Evolutionary conservation across 37 sponge, comb jelly and placozoan genomes (phyloP).

Genomic region (Aphrocallistes beatrix): DNA sequence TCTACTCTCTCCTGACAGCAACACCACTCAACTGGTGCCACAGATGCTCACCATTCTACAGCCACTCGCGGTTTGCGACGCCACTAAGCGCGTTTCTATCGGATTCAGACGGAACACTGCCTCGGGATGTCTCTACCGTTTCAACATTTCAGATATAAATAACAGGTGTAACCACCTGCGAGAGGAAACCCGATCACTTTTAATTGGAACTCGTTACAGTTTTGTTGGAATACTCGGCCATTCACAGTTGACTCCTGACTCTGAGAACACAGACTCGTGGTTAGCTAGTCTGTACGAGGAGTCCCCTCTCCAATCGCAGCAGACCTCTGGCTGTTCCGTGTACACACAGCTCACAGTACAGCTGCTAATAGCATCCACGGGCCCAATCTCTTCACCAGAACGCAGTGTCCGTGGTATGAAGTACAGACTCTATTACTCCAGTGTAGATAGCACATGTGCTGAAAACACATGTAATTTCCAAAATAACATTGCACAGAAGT

Average conservation of each 20-base stretch:
- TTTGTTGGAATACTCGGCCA: background rate
- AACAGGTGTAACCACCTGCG: background rate
- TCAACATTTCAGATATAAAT: background rate
- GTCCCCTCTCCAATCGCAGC: background rate
- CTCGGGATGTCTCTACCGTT: background rate
- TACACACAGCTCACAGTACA: background rate
- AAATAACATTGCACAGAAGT: background rate
- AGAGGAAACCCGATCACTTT: background rate
- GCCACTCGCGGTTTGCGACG: background rate
- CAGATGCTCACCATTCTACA: background rate
- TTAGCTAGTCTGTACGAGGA: background rate
- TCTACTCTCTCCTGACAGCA: background rate
- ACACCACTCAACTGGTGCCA: background rate
- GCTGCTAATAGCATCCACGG: background rate
- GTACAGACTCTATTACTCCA: background rate
- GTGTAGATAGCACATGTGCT: background rate
- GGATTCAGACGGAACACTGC: background rate
- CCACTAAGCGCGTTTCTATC: background rate
- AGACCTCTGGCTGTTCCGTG: background rate
- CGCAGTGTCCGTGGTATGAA: background rate
- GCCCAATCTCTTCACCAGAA: background rate
- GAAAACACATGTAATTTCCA: background rate
- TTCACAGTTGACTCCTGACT: background rate
- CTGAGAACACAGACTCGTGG: background rate
- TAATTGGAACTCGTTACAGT: background rate